A percentile compares a stretch with the other conserved stretches of the same genome.
Evolutionary conservation across 1,140 invertebrate species (phyloP).

Genomic region (Drosophila grimshawi): DNA sequence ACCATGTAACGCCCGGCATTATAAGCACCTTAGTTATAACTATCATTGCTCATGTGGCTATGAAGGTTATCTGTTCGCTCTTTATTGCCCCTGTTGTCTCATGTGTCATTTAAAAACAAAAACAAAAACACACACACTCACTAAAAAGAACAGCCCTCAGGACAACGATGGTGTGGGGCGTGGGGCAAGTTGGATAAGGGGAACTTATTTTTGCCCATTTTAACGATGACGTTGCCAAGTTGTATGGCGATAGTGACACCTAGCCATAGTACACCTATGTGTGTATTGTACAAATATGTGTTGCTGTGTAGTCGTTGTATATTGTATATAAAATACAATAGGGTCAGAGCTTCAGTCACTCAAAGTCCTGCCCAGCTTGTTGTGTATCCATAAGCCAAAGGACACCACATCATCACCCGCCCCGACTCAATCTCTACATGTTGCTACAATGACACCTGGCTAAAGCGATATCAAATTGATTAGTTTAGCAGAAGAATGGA

Average conservation of each 20-base stretch:
- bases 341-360: constrained; percentile 15
- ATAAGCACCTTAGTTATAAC: constrained; percentile 57
- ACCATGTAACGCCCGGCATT: constrained; percentile 33
- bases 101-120: constrained; percentile 40
- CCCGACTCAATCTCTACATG: no score
- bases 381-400: constrained; percentile 23
- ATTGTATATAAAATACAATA: constrained; percentile 7
- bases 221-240: constrained; percentile 51
- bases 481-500: neutral
- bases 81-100: constrained; percentile 20
- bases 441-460: constrained; percentile 9
- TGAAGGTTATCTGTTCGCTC: constrained; percentile 31
- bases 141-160: constrained; percentile 23
- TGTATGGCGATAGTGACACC: constrained; percentile 51
- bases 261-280: constrained; percentile 20
- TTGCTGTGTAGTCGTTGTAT: neutral
- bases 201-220: constrained; percentile 49
- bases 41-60: constrained; percentile 61
- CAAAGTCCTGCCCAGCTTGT: constrained; percentile 16
- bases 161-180: constrained; percentile 21
- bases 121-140: constrained; percentile 14
- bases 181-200: neutral
- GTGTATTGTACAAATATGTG: neutral
- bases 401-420: no score
- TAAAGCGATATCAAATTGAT: constrained; percentile 9